A percentile compares a stretch with the other conserved stretches of the same genome.
Conservation (phyloP, 2,888 invertebrate genomes). For the Drosophila mayaguana region DNA sequence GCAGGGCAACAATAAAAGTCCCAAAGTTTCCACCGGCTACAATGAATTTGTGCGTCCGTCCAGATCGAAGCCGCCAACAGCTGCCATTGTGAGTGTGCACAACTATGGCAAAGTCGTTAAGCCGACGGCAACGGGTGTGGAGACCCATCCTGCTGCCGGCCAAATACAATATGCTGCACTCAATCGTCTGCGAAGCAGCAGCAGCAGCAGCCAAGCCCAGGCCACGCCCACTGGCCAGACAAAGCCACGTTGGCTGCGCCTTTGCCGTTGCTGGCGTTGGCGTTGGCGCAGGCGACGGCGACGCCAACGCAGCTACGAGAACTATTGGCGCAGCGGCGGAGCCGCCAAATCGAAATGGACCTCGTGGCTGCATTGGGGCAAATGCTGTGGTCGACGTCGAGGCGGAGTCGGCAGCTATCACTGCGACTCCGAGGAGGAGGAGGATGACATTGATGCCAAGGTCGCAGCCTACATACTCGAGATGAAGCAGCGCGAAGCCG, state of each 20-base stretch:
- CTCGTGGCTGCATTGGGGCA: conserved; percentile 34
- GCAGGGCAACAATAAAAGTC: conserved; percentile 58
- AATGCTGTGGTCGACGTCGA: conserved; percentile 38
- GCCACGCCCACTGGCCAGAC: conserved; percentile 17
- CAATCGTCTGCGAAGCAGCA: conserved; percentile 71
- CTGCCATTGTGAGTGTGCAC: conserved; percentile 67
- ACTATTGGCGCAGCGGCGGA: conserved; percentile 51
- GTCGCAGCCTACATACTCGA: conserved; percentile 82
- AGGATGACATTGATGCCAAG: conserved; percentile 83
- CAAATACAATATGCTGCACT: conserved; percentile 81
- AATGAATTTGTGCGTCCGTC: conserved; percentile 55
- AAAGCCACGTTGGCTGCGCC: conserved; percentile 36
- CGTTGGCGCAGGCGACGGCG: conserved; percentile 17
- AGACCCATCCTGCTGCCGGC: conserved; percentile 44
- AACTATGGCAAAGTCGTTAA: conserved; percentile 64
- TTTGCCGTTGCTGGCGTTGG: conserved; percentile 41
- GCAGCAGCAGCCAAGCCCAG: conserved; percentile 31
- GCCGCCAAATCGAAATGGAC: conserved; percentile 25
- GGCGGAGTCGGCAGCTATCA: conserved; percentile 48
- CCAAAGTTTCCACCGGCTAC: conserved; percentile 66
- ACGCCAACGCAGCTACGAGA: conserved; percentile 46
- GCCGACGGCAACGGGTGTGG: conserved; percentile 32
- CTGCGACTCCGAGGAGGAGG: conserved; percentile 73
- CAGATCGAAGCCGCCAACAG: conserved; percentile 20
- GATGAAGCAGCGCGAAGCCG: conserved; percentile 74